These are phyloP conservation scores for Volucella inanis DNA, from an alignment of 2,888 invertebrate genomes.

Conservation along the genomic window DNA sequence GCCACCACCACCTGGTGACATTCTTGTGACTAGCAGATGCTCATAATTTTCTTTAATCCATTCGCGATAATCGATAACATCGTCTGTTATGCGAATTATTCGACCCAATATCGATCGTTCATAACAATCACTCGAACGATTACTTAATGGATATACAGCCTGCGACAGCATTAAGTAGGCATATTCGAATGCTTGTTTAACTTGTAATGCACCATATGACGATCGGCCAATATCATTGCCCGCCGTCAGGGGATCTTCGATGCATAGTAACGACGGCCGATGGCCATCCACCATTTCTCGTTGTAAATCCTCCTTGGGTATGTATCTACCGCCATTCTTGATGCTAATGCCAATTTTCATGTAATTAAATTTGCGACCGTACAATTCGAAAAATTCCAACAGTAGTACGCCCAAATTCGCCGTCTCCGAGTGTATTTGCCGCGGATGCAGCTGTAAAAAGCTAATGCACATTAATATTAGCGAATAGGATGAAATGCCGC, in stretches of 20 bases:
- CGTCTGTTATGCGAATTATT: slow-evolving; percentile 96
- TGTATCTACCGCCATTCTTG: slow-evolving; percentile 96
- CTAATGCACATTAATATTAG: slow-evolving; percentile 99
- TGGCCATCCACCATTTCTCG: slow-evolving; percentile 97
- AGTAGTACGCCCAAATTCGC: slow-evolving; percentile 96
- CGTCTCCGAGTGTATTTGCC: slow-evolving; percentile 88
- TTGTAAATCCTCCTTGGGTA: slow-evolving; percentile 96
- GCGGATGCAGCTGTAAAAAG: slow-evolving; percentile 96
- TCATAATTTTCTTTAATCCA: slow-evolving; percentile 83
- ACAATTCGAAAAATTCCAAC: slow-evolving; percentile 98
- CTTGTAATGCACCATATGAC: slow-evolving; percentile 90
- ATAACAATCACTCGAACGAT: slow-evolving; percentile 85
- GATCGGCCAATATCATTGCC: slow-evolving; percentile 99
- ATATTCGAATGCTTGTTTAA: slow-evolving; percentile 97
- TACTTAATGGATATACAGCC: slow-evolving; percentile 86
- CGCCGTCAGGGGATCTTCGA: slow-evolving; percentile 98
- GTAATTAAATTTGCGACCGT: slow-evolving; percentile 98
- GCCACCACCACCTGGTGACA: slow-evolving; percentile 77
- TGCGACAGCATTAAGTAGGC: slow-evolving; percentile 94
- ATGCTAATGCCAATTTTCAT: slow-evolving; percentile 93
- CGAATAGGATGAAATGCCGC: slow-evolving; percentile 99
- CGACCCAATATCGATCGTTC: slow-evolving; percentile 91
- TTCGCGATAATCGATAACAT: slow-evolving; percentile 88
- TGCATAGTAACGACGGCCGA: slow-evolving; percentile 96
- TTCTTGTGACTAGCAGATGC: slow-evolving; percentile 79